A percentile compares a stretch with the other conserved stretches of the same genome.
phyloP scores from a whole-genome alignment of 2,888 invertebrate genomes.

The Clitarchus hookeri region DNA sequence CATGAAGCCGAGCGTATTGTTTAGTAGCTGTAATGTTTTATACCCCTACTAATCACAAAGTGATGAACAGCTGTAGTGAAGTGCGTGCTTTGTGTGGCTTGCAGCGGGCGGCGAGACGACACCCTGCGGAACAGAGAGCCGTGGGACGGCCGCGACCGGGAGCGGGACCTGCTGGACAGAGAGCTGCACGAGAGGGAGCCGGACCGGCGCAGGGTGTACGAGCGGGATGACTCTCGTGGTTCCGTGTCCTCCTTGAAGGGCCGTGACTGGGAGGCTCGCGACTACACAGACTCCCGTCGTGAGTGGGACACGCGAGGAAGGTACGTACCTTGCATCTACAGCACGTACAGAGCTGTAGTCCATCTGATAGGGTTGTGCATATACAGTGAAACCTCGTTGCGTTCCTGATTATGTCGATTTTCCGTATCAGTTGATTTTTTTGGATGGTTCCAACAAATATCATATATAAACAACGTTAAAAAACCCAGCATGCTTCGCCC shows the following conservation, averaged over 20 bases:
- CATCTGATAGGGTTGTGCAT: too few relatives aligned
- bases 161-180: conserved; percentile 49
- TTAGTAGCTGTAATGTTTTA: too few relatives aligned
- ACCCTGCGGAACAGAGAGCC: conserved; percentile 34
- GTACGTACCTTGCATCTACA: conserved; percentile 22
- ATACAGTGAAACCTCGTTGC: too few relatives aligned
- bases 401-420: too few relatives aligned
- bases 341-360: too few relatives aligned
- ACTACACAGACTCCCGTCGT: conserved; percentile 41
- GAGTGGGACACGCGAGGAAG: conserved; percentile 44
- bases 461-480: too few relatives aligned
- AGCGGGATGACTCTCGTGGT: conserved; percentile 41
- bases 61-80: too few relatives aligned
- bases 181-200: conserved; percentile 38
- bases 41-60: too few relatives aligned
- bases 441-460: too few relatives aligned
- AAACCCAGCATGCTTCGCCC: too few relatives aligned
- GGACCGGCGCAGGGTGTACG: conserved; percentile 46
- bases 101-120: conserved; percentile 38
- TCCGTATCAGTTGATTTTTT: too few relatives aligned
- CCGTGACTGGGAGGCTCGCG: conserved; percentile 42
- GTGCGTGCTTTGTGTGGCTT: neutral
- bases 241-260: conserved; percentile 38
- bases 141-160: conserved; percentile 36
- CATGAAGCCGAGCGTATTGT: too few relatives aligned